phyloP scores from a whole-genome alignment of 2,797 vertebrate species.

The Okamejei kenojei region DNA sequence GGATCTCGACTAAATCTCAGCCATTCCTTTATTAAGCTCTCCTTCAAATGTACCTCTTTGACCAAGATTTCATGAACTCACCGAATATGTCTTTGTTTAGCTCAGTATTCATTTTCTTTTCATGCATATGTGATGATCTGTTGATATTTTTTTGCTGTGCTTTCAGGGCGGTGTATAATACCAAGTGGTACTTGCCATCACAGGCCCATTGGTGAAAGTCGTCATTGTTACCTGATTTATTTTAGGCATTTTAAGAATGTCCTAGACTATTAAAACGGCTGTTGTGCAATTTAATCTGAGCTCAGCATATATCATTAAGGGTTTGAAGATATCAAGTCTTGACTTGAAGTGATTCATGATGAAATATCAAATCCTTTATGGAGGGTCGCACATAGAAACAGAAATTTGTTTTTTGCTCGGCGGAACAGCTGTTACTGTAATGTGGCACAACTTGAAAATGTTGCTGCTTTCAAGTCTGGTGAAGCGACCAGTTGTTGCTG shows the following conservation, averaged over 20 bases:
- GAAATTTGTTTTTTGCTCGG: slow-evolving; percentile 11
- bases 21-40: not conserved
- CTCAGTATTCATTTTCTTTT: not conserved
- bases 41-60: not conserved
- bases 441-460: slow-evolving; percentile 21
- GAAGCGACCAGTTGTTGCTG: not conserved
- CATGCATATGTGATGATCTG: not conserved
- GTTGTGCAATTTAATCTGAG: not conserved
- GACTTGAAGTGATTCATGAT: not conserved
- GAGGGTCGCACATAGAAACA: not conserved
- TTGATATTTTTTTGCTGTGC: not conserved
- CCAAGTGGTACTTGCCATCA: not conserved
- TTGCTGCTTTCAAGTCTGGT: not conserved
- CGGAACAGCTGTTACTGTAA: not conserved
- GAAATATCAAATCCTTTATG: not conserved
- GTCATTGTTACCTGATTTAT: slow-evolving; percentile 29
- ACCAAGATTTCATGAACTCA: not conserved
- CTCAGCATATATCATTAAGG: not conserved
- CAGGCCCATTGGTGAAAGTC: not conserved
- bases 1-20: not conserved
- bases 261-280: not conserved
- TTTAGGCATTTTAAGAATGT: slow-evolving; percentile 26
- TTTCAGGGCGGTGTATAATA: not conserved
- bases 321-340: not conserved
- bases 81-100: not conserved